Base-by-base conservation (phyloP, 1,140 invertebrate genomes). In the Carposina sasakii region DNA sequence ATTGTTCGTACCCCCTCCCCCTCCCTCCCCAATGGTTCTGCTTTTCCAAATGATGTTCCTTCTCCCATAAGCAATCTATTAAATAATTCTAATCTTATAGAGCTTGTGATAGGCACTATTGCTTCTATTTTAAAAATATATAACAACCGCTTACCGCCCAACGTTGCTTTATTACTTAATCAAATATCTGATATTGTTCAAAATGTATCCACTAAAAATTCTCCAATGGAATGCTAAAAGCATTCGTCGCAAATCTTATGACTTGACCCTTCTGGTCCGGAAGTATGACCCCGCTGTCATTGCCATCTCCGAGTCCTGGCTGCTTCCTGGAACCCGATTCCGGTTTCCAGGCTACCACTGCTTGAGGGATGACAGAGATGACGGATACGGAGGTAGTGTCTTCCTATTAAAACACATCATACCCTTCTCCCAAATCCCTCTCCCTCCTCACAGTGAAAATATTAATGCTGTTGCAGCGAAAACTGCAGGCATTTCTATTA, bases 211-310 rank as follows among this genome's bases (percentile, higher is more conserved):
- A 13, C 13, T 28, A 31, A 12, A 6, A 16, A 43, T 54, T 21
- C 31, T 49, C 9, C 52, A 55, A 36, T 55, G 47, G 52, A 55
- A 55, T 19, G 37, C 33, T 28, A 30, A 45, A 23, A 49, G 41
- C 26, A 36, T 49, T 5, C 13, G 33, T 2, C 33, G 17, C n/a
- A 50, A 42, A 31, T 21, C 34, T 24, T n/a, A 31, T 50, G 48
- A 42, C 16, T n/a, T 50, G 1, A 15, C 22, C 16, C 26, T 34
- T 22, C 36, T 33, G 15, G 15, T 33, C 15, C 9, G 15, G 9
- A 8, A 33, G 8, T 33, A 8, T 13, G 3, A 13, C n/a, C 31
- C 31, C 4, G 8, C n/a, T 10, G 13, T 13, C 8, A 8, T 33
- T 33, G 13, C 31, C 31, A 15, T 33, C 31, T 33, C 31, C 15